Evolutionary conservation across 2,797 vertebrate species (phyloP), one percentile per base, ranked within the genome.

Genomic region (Catharus ustulatus): DNA sequence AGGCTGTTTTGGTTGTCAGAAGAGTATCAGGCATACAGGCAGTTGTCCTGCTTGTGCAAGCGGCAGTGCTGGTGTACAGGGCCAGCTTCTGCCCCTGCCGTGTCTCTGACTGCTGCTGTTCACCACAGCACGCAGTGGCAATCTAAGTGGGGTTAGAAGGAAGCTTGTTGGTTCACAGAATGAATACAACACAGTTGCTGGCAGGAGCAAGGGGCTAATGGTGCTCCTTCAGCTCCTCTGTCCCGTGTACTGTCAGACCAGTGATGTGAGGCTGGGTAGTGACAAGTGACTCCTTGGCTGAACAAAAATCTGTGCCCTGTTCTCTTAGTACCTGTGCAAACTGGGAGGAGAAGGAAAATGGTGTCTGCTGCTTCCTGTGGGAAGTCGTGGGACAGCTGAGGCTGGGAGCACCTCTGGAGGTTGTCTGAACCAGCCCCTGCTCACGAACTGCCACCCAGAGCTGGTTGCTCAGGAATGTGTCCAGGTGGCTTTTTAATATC

Each of bases 61-160:
- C 0, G 0, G 43, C 20, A 1, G n/a, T 75, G 73, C 51, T 45
- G 62, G 20, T 3, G 0, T 36, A 7, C 17, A 23, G 46, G 55
- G 83, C 43, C 52, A 29, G 57, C 63, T n/a, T 45, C 86, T 90
- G 38, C 17, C 24, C n/a, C 86, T 62, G 69, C 46, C 0, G 0
- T 0, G 2, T 55, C 32, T 58, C 55, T 67, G 55, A 46, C 59
- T 54, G 51, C 18, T 78, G 49, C 64, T 63, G 0, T 18, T 74
- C 27, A 5, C 52, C 32, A 34, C 23, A 42, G 48, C 11, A 9
- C 0, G 0, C 11, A 26, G 23, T 32, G 30, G 42, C 61, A 81
- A 29, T n/a, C 24, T 36, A 1, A 4, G 15, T 45, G 32, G 29
- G 32, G 34, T 43, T 73, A 26, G 59, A 88, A 69, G 23, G 42